A percentile compares a stretch with the other conserved stretches of the same genome.
Conservation (phyloP, 2,113 vertebrate species). For the Pachypanchax playfairii region DNA sequence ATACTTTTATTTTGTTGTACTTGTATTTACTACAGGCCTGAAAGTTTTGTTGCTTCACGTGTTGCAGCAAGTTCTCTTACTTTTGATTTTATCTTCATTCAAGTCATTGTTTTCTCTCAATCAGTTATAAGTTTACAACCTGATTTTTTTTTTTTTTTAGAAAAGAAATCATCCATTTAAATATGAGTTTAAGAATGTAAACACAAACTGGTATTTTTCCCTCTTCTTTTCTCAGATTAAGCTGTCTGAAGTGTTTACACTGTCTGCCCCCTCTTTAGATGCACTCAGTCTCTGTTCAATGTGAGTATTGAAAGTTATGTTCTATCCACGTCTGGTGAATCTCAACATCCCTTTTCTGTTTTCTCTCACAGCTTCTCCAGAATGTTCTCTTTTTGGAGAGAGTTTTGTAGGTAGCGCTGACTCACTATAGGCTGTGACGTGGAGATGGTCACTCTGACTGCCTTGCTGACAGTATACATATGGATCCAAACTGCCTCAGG, state of each 20-base stretch:
- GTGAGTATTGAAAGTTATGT: slow-evolving; percentile 2
- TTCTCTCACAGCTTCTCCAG: slow-evolving; percentile 48
- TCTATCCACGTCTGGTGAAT: slow-evolving; percentile 24
- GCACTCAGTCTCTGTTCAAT: slow-evolving; percentile 4
- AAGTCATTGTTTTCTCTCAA: background rate
- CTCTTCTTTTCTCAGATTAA: slow-evolving; percentile 18
- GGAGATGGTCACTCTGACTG: slow-evolving; percentile 76
- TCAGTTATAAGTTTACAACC: background rate
- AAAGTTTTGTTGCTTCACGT: slow-evolving; percentile 32
- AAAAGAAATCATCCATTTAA: background rate
- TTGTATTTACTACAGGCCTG: background rate
- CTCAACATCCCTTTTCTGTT: slow-evolving; percentile 43
- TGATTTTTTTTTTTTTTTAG: background rate
- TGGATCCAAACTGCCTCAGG: slow-evolving; percentile 71
- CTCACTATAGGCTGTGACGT: slow-evolving; percentile 48
- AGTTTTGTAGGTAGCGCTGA: slow-evolving; percentile 62
- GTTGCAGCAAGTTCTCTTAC: slow-evolving; percentile 43
- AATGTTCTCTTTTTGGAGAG: slow-evolving; percentile 56
- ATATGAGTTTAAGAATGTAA: background rate
- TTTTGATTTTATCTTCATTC: slow-evolving; percentile 9
- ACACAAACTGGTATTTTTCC: background rate
- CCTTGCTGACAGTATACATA: slow-evolving; percentile 69
- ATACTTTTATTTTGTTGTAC: slow-evolving; percentile 5
- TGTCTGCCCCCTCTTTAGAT: slow-evolving; percentile 1
- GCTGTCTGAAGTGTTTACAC: slow-evolving; percentile 31